Base-by-base conservation (phyloP, 1,140 invertebrate species). In the Rhopalosiphum maidis region DNA sequence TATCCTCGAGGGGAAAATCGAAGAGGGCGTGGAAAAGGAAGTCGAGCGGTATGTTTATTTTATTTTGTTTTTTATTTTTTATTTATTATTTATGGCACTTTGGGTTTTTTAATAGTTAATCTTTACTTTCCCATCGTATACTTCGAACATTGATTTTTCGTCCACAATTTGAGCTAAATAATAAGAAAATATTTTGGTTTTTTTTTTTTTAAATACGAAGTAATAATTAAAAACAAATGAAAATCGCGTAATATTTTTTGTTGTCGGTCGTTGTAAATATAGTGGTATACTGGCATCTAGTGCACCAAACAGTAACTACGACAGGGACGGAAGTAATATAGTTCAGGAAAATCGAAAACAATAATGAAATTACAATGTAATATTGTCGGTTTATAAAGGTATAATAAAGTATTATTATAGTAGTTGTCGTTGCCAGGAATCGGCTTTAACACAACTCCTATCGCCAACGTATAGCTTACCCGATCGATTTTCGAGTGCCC, bases 11-110 rank as follows among this genome's bases (percentile, higher is more conserved):
- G 94, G 55, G 94, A 95, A 91, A 94, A 94, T 93, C 93, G 94
- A 41, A 92, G 94, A 94, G 94, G 94, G 77, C 94, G 94, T 41
- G 94, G 94, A 82, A 95, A 95, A 94, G 94, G 94, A 37, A 94
- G 92, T 48, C 91, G 94, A 94, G 94, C 94, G 85, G 94, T 94
- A 94, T 94, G 94, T 94, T 93, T 91, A 82, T 94, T 85, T 43
- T 93, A 22, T 88, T 54, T 82, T 85, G 91, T 91, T 60, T 94
- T 85, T 43, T 93, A 22, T 88, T 54, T 82, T 85, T 0, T 90
- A 55, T 93, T 90, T 90, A 90, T 41, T 4, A 55, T 41, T 90
- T 90, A 60, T 60, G 88, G 35, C 22, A 51, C 51, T 89, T 89
- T 55, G 87, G 87, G 7, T 55, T 89, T 89, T 23, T 46, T 37